A percentile compares a stretch with the other conserved stretches of the same genome.
These are phyloP conservation scores for Scaptomyza montana DNA, from an alignment of 1,140 invertebrate genomes.

Conservation along the genomic window DNA sequence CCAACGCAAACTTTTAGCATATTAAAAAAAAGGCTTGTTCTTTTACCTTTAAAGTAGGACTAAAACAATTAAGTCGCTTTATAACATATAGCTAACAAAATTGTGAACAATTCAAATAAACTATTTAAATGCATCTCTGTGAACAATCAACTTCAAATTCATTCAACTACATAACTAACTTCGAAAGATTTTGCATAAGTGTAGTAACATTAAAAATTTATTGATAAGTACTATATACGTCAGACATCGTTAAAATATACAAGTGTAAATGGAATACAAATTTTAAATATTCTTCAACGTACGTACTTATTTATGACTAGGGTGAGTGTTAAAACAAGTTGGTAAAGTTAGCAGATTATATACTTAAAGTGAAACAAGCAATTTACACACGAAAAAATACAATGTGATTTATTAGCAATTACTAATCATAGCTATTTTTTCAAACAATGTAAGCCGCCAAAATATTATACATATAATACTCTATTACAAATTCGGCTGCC, in stretches of 20 bases:
- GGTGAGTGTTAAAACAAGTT: too few relatives aligned
- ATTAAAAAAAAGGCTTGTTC: slow-evolving; percentile 40
- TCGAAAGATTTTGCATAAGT: slow-evolving; percentile 50
- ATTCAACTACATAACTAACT: slow-evolving; percentile 22
- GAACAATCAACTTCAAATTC: slow-evolving; percentile 21
- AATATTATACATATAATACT: slow-evolving; percentile 5
- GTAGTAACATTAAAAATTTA: slow-evolving; percentile 60
- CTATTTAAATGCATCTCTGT: slow-evolving; percentile 5
- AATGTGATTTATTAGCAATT: slow-evolving; percentile 2
- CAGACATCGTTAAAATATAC: slow-evolving; percentile 49
- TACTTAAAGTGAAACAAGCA: not conserved
- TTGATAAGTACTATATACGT: slow-evolving; percentile 50
- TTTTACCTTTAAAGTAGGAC: slow-evolving; percentile 42
- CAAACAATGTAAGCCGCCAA: not conserved
- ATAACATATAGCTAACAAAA: slow-evolving; percentile 22
- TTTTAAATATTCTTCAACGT: too few relatives aligned
- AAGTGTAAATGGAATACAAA: slow-evolving; percentile 38
- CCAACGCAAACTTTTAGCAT: slow-evolving; percentile 27
- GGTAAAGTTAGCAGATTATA: not conserved
- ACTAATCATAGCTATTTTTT: not conserved
- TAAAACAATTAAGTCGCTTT: slow-evolving; percentile 43
- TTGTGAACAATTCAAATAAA: slow-evolving; percentile 42
- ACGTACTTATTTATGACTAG: too few relatives aligned
- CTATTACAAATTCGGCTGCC: slow-evolving; percentile 87
- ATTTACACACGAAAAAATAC: slow-evolving; percentile 9